Evolutionary conservation across 2,113 vertebrate species (phyloP).

Genomic region (Orycteropus afer): DNA sequence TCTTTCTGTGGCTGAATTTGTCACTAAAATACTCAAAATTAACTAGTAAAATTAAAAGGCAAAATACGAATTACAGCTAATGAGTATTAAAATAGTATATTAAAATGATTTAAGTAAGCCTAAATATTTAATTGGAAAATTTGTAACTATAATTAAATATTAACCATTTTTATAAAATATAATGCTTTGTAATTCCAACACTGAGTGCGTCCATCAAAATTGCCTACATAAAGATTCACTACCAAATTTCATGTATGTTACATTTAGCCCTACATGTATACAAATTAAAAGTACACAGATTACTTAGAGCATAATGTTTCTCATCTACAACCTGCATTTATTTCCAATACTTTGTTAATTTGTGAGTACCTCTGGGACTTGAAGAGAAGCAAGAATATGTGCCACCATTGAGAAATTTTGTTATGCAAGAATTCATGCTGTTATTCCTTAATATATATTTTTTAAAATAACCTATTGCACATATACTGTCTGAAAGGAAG

Average conservation of each 20-base stretch:
- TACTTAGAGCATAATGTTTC: background rate
- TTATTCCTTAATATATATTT: background rate
- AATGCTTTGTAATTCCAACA: background rate
- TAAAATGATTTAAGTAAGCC: constrained; percentile 7
- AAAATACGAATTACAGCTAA: constrained; percentile 24
- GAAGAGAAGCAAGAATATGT: constrained; percentile 5
- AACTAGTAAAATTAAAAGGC: constrained; percentile 39
- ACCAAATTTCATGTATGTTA: background rate
- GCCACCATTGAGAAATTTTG: background rate
- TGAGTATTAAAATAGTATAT: background rate
- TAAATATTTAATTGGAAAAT: constrained; percentile 10
- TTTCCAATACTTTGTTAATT: background rate
- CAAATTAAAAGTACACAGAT: background rate
- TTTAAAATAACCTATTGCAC: background rate
- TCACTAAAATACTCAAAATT: constrained; percentile 28
- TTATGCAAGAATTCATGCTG: background rate
- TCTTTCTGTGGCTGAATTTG: background rate
- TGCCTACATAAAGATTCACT: background rate
- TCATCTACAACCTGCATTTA: background rate
- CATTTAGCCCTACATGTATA: background rate
- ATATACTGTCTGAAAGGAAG: background rate
- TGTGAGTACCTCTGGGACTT: background rate
- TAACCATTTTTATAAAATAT: background rate
- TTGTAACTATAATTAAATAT: constrained; percentile 23
- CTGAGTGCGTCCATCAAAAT: background rate